These are phyloP conservation scores for Nerophis lumbriciformis DNA, from an alignment of 2,113 vertebrate species.

Conservation along the genomic window DNA sequence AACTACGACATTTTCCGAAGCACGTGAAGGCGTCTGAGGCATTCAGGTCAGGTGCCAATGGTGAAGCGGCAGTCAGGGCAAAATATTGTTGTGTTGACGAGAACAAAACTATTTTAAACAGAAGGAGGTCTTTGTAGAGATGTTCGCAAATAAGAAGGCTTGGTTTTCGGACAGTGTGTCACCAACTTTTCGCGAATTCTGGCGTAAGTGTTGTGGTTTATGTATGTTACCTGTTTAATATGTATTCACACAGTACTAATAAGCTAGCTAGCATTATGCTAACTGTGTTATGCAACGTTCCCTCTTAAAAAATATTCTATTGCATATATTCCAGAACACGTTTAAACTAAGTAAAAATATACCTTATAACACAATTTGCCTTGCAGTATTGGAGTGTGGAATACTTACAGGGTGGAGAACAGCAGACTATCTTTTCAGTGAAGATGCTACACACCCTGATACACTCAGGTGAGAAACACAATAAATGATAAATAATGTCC, in stretches of 20 bases:
- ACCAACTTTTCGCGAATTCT: constrained; percentile 34
- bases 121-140: constrained; percentile 6
- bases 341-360: too few relatives aligned
- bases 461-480: constrained; percentile 48
- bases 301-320: not conserved
- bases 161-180: constrained; percentile 73
- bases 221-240: not conserved
- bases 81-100: too few relatives aligned
- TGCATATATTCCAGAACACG: too few relatives aligned
- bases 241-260: not conserved
- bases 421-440: constrained; percentile 67
- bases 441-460: constrained; percentile 58
- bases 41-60: not conserved
- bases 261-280: not conserved
- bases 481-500: not conserved
- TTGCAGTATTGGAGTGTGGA: constrained; percentile 51
- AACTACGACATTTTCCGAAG: not conserved
- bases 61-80: too few relatives aligned
- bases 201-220: constrained; percentile 59
- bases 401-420: constrained; percentile 37
- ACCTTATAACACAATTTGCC: not conserved
- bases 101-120: rapidly evolving
- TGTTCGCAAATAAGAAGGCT: constrained; percentile 66
- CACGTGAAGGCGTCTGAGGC: constrained; percentile 16
- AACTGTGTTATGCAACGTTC: not conserved